Conservation (phyloP, 2,797 vertebrate genomes). For the Mormyrus hasselquistii region DNA sequence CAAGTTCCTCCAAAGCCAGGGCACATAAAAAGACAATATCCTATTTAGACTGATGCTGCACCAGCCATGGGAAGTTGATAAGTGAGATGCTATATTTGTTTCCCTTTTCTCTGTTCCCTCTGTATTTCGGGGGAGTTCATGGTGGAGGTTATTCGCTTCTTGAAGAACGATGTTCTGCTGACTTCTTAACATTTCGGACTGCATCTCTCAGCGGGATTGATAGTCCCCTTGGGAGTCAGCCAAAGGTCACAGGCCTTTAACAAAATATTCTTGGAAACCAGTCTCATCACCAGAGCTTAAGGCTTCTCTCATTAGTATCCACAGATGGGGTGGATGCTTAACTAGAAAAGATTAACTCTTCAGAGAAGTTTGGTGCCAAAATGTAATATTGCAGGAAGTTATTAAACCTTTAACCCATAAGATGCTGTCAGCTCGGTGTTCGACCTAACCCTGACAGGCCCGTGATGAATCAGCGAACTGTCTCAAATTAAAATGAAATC, state of each 20-base stretch:
- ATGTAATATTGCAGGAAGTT: conserved; percentile 30
- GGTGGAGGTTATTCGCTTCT: conserved; percentile 53
- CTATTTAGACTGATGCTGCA: conserved; percentile 58
- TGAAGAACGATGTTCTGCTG: conserved; percentile 64
- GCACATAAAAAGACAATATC: conserved; percentile 69
- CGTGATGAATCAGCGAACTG: conserved; percentile 64
- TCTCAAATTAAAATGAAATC: conserved; percentile 64
- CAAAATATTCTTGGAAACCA: conserved; percentile 91
- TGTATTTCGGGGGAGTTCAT: conserved; percentile 41
- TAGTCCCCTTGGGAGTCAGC: conserved; percentile 91
- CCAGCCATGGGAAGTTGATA: conserved; percentile 60
- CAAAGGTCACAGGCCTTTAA: conserved; percentile 91
- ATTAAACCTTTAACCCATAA: conserved; percentile 29
- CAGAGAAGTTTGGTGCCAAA: not conserved
- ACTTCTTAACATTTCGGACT: conserved; percentile 65
- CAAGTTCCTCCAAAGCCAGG: conserved; percentile 10
- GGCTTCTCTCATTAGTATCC: conserved; percentile 92
- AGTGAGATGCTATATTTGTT: conserved; percentile 38
- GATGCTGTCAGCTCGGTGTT: conserved; percentile 56
- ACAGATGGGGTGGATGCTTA: conserved; percentile 71
- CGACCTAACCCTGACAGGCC: conserved; percentile 62
- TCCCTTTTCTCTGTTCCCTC: conserved; percentile 41
- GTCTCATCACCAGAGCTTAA: conserved; percentile 81
- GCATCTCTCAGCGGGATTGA: conserved; percentile 82
- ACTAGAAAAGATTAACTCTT: conserved; percentile 19